phyloP scores from a whole-genome alignment of 2,888 invertebrate genomes.

The Osedax fenrisi region DNA sequence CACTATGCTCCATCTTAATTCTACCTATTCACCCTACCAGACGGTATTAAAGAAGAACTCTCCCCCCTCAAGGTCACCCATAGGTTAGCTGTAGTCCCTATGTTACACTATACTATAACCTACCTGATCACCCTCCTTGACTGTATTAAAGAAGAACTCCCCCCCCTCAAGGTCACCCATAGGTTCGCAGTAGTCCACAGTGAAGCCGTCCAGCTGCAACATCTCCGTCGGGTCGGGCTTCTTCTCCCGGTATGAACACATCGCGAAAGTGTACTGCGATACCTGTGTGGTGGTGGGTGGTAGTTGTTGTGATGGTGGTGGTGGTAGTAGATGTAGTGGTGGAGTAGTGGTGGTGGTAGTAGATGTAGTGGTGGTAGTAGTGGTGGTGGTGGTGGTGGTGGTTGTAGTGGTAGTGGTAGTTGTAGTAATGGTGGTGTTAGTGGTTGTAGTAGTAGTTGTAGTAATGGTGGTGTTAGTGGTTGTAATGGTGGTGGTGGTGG shows the following conservation, averaged over 20 bases:
- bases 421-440: too few species aligned
- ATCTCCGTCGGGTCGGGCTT: conserved; percentile 98
- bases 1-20: too few species aligned
- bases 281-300: conserved; percentile 45
- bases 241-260: conserved; percentile 98
- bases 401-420: too few species aligned
- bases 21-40: conserved; percentile 74
- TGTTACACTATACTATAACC: too few species aligned
- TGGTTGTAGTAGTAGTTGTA: too few species aligned
- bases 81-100: conserved; percentile 87
- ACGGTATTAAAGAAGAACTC: conserved; percentile 96
- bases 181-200: conserved; percentile 88
- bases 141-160: conserved; percentile 92
- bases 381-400: too few species aligned
- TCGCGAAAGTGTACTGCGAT: conserved; percentile 97
- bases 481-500: too few species aligned
- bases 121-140: conserved; percentile 75
- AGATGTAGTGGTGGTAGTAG: too few species aligned
- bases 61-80: conserved; percentile 78
- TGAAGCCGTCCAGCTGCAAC: conserved; percentile 98
- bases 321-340: too few species aligned
- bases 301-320: too few species aligned
- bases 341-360: too few species aligned
- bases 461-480: too few species aligned
- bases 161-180: conserved; percentile 82